These are phyloP conservation scores for Ophioninae sp. DNA, from an alignment of 2,888 invertebrate genomes.

Conservation along the genomic window DNA sequence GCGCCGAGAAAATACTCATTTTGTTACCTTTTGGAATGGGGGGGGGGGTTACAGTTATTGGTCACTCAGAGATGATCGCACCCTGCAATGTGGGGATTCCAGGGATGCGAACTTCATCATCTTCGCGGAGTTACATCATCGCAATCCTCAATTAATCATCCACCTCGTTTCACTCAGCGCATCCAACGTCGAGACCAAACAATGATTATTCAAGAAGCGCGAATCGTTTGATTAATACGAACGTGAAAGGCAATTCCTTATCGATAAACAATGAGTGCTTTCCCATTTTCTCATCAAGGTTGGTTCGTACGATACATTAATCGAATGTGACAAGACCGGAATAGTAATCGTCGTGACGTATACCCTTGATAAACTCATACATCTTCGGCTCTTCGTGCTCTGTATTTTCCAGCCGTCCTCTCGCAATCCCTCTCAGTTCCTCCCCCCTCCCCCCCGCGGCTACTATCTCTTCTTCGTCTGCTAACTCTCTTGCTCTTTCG, in stretches of 20 bases:
- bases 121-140: neutral
- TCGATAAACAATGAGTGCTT: constrained; percentile 41
- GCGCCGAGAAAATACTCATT: neutral
- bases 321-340: constrained; percentile 38
- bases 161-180: neutral
- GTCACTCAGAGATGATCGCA: constrained; percentile 18
- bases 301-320: constrained; percentile 51
- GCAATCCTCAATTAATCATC: neutral
- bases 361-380: constrained; percentile 55
- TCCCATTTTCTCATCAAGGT: constrained; percentile 33
- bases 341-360: constrained; percentile 43
- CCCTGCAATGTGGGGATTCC: neutral
- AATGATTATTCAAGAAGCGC: constrained; percentile 47
- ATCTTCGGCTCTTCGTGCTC: constrained; percentile 40
- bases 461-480: constrained; percentile 3
- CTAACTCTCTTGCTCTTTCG: constrained; percentile 15
- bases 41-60: constrained; percentile 16
- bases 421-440: neutral
- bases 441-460: constrained; percentile 8
- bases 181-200: neutral
- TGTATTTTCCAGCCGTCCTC: constrained; percentile 18
- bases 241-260: constrained; percentile 44
- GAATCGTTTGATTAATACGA: constrained; percentile 4
- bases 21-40: constrained; percentile 15
- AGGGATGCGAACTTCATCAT: neutral